Conservation (phyloP, 1,140 invertebrate genomes). For the Coboldia fuscipes region DNA sequence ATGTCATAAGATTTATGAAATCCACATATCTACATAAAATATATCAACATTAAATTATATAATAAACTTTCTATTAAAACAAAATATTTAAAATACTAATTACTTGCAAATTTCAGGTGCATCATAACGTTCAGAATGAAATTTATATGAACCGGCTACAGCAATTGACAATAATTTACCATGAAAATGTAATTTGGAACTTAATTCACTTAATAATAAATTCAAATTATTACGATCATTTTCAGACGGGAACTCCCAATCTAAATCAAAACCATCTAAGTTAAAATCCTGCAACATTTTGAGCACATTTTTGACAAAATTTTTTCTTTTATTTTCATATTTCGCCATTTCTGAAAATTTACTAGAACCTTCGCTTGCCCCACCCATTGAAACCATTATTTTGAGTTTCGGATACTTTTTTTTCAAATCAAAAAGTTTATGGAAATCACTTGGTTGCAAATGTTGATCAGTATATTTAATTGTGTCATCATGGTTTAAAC, state of each 20-base stretch:
- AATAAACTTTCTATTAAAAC: too few species aligned
- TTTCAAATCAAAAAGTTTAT: too few species aligned
- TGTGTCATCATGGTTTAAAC: too few species aligned
- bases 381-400: constrained; percentile 45
- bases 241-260: constrained; percentile 65
- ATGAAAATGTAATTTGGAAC: too few species aligned
- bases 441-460: too few species aligned
- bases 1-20: constrained; percentile 36
- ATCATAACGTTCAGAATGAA: constrained; percentile 28
- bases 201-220: constrained; percentile 21
- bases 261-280: constrained; percentile 54
- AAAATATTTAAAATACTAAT: too few species aligned
- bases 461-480: too few species aligned
- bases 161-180: too few species aligned
- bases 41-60: too few species aligned
- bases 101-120: constrained; percentile 24
- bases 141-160: too few species aligned
- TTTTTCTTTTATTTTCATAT: constrained; percentile 20
- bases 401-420: constrained; percentile 38
- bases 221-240: too few species aligned
- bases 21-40: constrained; percentile 25
- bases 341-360: constrained; percentile 33
- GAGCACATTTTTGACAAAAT: constrained; percentile 30
- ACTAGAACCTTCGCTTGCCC: constrained; percentile 42
- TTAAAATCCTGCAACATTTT: constrained; percentile 28